Conservation (phyloP, 2,797 vertebrate genomes). For the Setipinna tenuifilis region DNA sequence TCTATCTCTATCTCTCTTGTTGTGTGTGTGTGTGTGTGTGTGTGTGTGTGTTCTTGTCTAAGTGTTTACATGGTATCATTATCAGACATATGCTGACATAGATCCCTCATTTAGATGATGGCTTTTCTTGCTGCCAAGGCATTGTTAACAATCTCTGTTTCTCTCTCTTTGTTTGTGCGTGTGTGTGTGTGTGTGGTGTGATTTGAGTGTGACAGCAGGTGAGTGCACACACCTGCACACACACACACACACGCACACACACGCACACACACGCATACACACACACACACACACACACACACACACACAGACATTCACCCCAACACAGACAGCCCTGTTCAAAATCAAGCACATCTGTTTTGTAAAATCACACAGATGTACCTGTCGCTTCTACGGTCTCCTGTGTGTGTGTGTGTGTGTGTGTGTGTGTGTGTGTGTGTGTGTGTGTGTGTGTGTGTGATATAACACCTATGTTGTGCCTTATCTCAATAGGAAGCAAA, state of each 20-base stretch:
- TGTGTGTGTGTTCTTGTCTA: slow-evolving; percentile 51
- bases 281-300: too few species aligned
- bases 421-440: neutral
- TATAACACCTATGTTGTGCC: neutral
- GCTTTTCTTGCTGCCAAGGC: neutral
- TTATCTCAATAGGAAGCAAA: neutral
- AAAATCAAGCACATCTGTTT: slow-evolving; percentile 8
- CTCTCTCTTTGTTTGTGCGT: too few species aligned
- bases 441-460: neutral
- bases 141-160: neutral
- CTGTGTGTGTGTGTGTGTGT: neutral
- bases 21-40: too few species aligned
- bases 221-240: slow-evolving; percentile 33
- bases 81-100: slow-evolving; percentile 60
- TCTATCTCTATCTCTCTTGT: too few species aligned
- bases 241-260: slow-evolving; percentile 38
- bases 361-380: slow-evolving; percentile 8
- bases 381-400: neutral
- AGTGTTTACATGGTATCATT: slow-evolving; percentile 72
- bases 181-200: neutral
- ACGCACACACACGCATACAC: slow-evolving; percentile 25
- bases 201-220: neutral
- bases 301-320: too few species aligned
- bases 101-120: slow-evolving; percentile 64
- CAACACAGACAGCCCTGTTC: neutral